Evolutionary conservation across 2,888 invertebrate genomes (phyloP), one percentile per base, ranked within the genome.

Genomic region (Lamellibrachia columna): DNA sequence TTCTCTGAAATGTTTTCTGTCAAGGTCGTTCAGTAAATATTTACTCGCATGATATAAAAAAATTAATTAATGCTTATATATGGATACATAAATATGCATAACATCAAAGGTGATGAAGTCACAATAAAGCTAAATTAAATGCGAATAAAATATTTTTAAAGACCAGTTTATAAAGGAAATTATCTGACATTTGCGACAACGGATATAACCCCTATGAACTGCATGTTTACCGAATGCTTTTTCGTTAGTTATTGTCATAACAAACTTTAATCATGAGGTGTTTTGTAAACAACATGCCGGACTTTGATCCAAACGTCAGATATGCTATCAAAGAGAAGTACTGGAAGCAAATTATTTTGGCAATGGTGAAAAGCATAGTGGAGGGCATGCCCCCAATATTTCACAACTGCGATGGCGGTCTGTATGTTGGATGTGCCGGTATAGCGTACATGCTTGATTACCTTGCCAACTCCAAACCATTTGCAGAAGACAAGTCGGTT

Each of bases 371-470:
- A 52, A 93, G 93, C 9, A 95, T 96, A 53, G 91, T 94, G 11
- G 93, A 95, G 58, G 94, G 94, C 40, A 94, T 95, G 94, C 95
- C 95, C 53, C 93, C 94, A 55, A 93, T 93, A 4, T 93, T 94
- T 22, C 94, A 95, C 2, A 94, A 95, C 92, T 95, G 95, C 93
- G 97, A 97, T 95, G 97, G 98, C 8, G 98, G 98, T 0, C 95
- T 98, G 2, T 98, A 98, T 95, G 97, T 98, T 91, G 98, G 98
- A 0, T 96, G 97, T 58, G 97, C 97, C 91, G 98, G 98, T 11
- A 97, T 98, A 92, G 97, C 98, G 0, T 98, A 97, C 95, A 98
- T 98, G 98, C 98, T 98, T 95, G 98, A 98, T 96, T 97, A 97
- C 95, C 95, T 98, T 92, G 97, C 97, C 28, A 97, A 97, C 95